Percentiles rank a stretch among this genome's conserved stretches.
Evolutionary conservation across 64 coral and sea anemone species (phyloP).

Genomic region (Porites lutea): DNA sequence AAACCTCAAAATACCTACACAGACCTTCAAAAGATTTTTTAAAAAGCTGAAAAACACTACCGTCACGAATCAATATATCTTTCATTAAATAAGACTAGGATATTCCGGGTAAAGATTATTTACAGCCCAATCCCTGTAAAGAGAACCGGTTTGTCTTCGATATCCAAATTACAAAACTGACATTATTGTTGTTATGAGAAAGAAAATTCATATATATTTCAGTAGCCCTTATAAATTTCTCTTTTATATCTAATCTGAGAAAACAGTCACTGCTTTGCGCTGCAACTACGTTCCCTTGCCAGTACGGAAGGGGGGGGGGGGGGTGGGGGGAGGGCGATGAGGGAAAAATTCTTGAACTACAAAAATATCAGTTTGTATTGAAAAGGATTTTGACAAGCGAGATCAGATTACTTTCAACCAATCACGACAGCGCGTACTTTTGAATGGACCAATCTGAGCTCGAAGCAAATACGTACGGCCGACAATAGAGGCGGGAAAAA

Average conservation of each 20-base stretch:
- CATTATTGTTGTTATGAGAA: not conserved
- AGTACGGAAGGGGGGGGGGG: too few relatives aligned
- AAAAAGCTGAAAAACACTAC: not conserved
- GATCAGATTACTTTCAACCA: too few relatives aligned
- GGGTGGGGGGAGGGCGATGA: too few relatives aligned
- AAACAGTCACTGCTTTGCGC: not conserved
- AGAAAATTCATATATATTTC: not conserved
- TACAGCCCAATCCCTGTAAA: not conserved
- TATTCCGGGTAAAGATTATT: not conserved
- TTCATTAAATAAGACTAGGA: slow-evolving; percentile 28
- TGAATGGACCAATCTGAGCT: too few relatives aligned
- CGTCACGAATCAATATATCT: slow-evolving; percentile 26
- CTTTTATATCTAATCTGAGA: not conserved
- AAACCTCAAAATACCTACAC: not conserved
- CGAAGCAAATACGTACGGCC: too few relatives aligned
- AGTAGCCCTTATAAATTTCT: not conserved
- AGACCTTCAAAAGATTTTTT: not conserved
- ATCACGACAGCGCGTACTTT: too few relatives aligned
- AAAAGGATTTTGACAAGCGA: too few relatives aligned
- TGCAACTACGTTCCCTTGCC: too few relatives aligned
- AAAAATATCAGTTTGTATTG: too few relatives aligned
- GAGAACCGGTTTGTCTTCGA: not conserved
- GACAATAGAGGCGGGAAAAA: too few relatives aligned
- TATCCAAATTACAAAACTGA: slow-evolving; percentile 22
- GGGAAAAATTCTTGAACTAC: too few relatives aligned